These are phyloP conservation scores for Pseudococcus jackbeardsleyi DNA, from an alignment of 2,888 invertebrate genomes.

Conservation along the genomic window DNA sequence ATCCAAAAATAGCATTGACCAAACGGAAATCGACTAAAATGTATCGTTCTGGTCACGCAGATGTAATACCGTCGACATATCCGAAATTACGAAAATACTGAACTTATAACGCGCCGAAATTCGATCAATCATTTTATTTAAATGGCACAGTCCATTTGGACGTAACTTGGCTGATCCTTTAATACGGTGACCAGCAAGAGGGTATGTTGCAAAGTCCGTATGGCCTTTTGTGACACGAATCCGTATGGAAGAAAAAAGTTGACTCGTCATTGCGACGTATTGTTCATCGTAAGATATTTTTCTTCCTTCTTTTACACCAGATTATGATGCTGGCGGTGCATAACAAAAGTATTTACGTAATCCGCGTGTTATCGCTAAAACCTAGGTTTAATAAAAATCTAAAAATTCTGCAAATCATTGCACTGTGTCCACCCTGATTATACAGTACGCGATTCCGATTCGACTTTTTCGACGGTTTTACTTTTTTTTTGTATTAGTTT, in stretches of 20 bases:
- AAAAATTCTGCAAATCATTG: conserved; percentile 17
- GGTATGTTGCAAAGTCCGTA: conserved; percentile 35
- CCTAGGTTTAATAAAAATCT: conserved; percentile 32
- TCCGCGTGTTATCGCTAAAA: conserved; percentile 48
- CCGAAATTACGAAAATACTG: not conserved
- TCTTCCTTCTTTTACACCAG: conserved; percentile 33
- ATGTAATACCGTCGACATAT: not conserved
- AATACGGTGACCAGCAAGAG: conserved; percentile 25
- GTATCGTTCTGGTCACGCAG: conserved; percentile 34
- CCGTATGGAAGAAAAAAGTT: conserved; percentile 51
- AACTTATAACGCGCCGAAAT: not conserved
- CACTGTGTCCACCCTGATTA: conserved; percentile 51
- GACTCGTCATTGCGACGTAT: conserved; percentile 59
- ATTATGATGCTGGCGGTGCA: conserved; percentile 3
- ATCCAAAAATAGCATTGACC: not conserved
- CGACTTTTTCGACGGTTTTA: not conserved
- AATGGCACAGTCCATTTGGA: conserved; percentile 30
- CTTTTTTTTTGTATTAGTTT: not conserved
- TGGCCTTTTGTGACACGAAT: conserved; percentile 5
- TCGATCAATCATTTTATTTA: conserved; percentile 52
- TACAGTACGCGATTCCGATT: not conserved
- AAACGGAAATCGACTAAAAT: not conserved
- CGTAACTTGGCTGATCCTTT: conserved; percentile 20
- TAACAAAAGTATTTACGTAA: conserved; percentile 57
- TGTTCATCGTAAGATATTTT: conserved; percentile 49